phyloP scores from a whole-genome alignment of 2,797 vertebrate species.

The Pelodytes ibericus region DNA sequence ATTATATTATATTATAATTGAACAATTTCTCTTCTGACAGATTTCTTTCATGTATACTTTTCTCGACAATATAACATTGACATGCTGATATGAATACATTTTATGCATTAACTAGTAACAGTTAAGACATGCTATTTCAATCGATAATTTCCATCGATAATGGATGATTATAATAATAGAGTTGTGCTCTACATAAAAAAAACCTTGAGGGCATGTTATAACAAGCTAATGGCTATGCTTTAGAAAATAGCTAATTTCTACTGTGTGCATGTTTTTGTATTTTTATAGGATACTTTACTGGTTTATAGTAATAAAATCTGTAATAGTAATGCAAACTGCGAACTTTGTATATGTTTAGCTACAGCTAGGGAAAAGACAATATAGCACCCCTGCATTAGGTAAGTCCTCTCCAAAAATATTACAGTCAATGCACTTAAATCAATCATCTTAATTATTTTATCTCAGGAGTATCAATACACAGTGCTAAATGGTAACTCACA shows the following conservation, averaged over 20 bases:
- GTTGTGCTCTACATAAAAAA: background rate
- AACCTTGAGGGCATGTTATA: constrained; percentile 9
- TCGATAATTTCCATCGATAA: constrained; percentile 22
- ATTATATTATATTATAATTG: constrained; percentile 6
- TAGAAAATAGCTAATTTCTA: background rate
- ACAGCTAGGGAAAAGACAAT: too few species aligned
- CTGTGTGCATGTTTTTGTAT: background rate
- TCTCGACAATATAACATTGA: constrained; percentile 17
- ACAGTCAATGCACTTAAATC: too few species aligned
- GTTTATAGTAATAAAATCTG: too few species aligned
- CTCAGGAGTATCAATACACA: too few species aligned
- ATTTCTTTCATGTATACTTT: constrained; percentile 3
- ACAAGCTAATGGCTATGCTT: constrained; percentile 4
- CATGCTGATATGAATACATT: constrained; percentile 25
- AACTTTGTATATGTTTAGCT: too few species aligned
- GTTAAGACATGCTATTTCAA: constrained; percentile 18
- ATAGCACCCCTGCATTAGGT: too few species aligned
- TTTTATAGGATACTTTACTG: background rate
- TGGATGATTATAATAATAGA: constrained; percentile 21
- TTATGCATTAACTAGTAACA: constrained; percentile 12
- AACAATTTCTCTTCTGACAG: constrained; percentile 22
- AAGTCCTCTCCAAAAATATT: too few species aligned
- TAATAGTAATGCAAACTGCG: too few species aligned
- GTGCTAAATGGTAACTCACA: too few species aligned
- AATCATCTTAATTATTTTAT: too few species aligned